Conservation (phyloP, 1,140 invertebrate genomes). For the Drusus annulatus region DNA sequence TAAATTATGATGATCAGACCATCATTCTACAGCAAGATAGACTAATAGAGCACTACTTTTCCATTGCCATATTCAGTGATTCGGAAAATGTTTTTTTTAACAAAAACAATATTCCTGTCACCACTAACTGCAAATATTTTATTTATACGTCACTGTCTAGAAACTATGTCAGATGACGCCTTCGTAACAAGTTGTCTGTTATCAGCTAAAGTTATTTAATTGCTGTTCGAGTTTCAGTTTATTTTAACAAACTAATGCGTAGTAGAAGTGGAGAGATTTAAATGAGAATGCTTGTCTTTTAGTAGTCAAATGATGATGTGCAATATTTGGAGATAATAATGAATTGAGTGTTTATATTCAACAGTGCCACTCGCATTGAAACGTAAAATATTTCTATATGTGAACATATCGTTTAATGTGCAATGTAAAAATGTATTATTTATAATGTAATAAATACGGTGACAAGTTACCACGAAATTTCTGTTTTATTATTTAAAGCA, state of each 20-base stretch:
- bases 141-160: too few relatives aligned
- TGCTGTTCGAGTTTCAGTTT: too few relatives aligned
- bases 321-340: background rate
- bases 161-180: background rate
- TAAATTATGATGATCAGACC: too few relatives aligned
- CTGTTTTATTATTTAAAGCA: too few relatives aligned
- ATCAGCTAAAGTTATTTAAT: background rate
- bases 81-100: too few relatives aligned
- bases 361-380: background rate
- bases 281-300: background rate
- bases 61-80: too few relatives aligned
- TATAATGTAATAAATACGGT: slow-evolving; percentile 15
- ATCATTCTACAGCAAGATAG: too few relatives aligned
- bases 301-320: background rate
- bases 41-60: too few relatives aligned
- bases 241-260: too few relatives aligned
- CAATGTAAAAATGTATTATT: slow-evolving; percentile 17
- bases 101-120: too few relatives aligned
- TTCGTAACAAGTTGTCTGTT: background rate
- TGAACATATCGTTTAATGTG: background rate
- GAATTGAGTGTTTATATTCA: background rate
- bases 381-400: background rate
- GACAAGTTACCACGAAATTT: background rate
- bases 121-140: too few relatives aligned
- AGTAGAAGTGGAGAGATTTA: background rate